These are phyloP conservation scores for Scophthalmus maximus DNA, from an alignment of 2,113 vertebrate genomes.

Conservation along the genomic window DNA sequence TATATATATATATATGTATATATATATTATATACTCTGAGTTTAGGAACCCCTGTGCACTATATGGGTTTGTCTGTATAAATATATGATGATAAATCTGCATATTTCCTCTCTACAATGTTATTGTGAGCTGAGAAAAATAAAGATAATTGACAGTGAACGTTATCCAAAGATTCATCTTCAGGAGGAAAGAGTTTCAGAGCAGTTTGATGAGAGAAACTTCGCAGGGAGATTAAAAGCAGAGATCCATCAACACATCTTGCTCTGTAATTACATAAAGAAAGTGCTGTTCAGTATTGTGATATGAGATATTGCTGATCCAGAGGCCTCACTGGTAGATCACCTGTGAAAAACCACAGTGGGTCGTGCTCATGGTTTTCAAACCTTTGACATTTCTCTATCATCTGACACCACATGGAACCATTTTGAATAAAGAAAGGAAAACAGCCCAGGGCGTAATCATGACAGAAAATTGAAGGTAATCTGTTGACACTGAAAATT, in stretches of 20 bases:
- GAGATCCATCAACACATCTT: not conserved
- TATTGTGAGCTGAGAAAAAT: constrained; percentile 16
- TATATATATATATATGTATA: too few species aligned
- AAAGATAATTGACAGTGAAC: constrained; percentile 22
- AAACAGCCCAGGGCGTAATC: too few species aligned
- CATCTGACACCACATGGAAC: too few species aligned
- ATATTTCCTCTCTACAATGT: not conserved
- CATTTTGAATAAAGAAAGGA: too few species aligned
- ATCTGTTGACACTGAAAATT: not conserved
- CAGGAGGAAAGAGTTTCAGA: not conserved
- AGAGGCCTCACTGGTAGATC: too few species aligned
- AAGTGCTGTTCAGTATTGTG: not conserved
- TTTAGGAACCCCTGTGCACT: too few species aligned
- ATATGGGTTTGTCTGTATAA: not conserved
- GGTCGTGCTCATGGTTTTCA: too few species aligned
- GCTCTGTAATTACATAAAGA: not conserved
- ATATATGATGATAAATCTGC: not conserved
- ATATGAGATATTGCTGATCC: not conserved
- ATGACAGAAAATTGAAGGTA: not conserved
- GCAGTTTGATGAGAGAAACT: constrained; percentile 11
- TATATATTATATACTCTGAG: too few species aligned
- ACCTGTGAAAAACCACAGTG: too few species aligned
- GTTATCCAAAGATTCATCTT: constrained; percentile 19
- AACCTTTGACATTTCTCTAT: too few species aligned
- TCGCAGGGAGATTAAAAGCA: not conserved